Conservation (phyloP, 2,113 vertebrate genomes). For the Grantiella picta region DNA sequence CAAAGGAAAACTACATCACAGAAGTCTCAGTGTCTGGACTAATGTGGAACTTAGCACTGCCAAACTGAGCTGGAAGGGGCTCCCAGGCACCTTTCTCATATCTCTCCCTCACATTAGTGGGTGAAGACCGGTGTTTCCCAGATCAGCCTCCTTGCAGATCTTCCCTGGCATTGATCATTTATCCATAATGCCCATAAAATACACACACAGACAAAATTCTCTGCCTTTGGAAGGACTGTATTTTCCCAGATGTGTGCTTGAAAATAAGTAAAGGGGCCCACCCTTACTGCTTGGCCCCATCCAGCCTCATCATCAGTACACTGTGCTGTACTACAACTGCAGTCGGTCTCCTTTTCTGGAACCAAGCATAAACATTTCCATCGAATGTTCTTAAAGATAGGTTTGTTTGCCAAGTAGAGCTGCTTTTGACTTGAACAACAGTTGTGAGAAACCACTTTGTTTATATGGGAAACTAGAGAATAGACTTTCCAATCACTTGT, state of each 20-base stretch:
- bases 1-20: background rate
- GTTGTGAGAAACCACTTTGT: slow-evolving; percentile 14
- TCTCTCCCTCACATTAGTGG: background rate
- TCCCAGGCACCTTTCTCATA: background rate
- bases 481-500: slow-evolving; percentile 20
- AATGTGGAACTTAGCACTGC: fast-evolving
- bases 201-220: background rate
- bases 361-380: slow-evolving; percentile 2
- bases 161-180: background rate
- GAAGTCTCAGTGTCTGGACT: background rate
- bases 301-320: background rate
- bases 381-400: slow-evolving; percentile 1
- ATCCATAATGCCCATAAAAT: background rate
- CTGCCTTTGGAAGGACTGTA: background rate
- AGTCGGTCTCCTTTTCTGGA: background rate
- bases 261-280: background rate
- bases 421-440: background rate
- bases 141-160: background rate
- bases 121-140: background rate
- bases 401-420: background rate
- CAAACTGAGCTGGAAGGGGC: background rate
- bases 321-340: background rate
- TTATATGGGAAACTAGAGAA: background rate
- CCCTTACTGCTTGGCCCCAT: background rate
- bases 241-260: background rate